Evolutionary conservation across 2,113 vertebrate genomes (phyloP), one percentile per base, ranked within the genome.

Genomic region (Lanius ludovicianus): DNA sequence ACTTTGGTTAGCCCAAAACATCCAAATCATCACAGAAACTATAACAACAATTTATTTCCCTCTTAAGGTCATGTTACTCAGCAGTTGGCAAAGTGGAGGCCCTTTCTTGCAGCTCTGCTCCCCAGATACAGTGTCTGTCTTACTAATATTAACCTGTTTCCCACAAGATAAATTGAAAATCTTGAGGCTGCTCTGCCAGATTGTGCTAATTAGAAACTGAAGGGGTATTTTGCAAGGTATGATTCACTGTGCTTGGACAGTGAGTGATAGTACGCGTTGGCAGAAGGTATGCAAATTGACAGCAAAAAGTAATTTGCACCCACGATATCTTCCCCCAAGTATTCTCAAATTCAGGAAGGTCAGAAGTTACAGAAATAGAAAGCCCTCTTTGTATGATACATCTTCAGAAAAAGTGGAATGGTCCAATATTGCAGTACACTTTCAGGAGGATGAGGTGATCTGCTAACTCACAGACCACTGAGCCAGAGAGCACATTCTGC

Each of bases 191-290:
- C 47, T 96, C 30, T 89, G 59, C 39, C 83, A 95, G 47, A 73
- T 89, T 84, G 80, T 92, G 86, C 47, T 93, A 95, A 95, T 92
- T 87, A 93, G 76, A 92, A 90, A 77, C 64, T 44, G 84, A 90
- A 95, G 64, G 83, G 83, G 80, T 64, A 95, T 84, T 92, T 95
- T 88, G 42, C 52, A 89, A 67, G 68, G 55, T 81, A 84, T 87
- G 86, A 95, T 93, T 96, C 95, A 93, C 64, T 63, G 11, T 60
- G 60, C 89, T 95, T 93, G 91, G 76, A 95, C 86, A 87, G 76
- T 67, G 55, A 96, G 83, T 88, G 90, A 85, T 42, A 92, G 76
- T 67, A 81, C 0, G 22, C 0, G 25, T 93, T 95, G 94, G 83
- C 83, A 95, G 92, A 87, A 89, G n/a, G 35, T 35, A 78, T 78